Conservation (phyloP, 2,888 invertebrate genomes). For the Brachylomia viminalis region DNA sequence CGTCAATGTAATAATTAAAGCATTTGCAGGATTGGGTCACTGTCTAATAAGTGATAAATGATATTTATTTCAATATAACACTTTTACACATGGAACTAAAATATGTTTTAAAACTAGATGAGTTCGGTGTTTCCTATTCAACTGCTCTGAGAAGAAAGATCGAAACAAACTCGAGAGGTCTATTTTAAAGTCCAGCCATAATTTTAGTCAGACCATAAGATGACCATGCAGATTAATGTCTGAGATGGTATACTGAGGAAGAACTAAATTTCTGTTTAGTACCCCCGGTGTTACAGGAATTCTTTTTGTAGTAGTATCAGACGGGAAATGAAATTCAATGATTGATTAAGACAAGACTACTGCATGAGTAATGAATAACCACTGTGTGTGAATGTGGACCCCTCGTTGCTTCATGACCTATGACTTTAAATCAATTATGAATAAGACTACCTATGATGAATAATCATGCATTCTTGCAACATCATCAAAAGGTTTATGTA, state of each 20-base stretch:
- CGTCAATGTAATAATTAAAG: not conserved
- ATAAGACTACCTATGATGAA: not conserved
- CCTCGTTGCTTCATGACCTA: constrained; percentile 3
- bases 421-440: constrained; percentile 17
- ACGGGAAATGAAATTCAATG: not conserved
- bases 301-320: not conserved
- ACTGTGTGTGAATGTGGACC: not conserved
- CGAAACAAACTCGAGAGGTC: not conserved
- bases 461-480: not conserved
- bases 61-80: not conserved
- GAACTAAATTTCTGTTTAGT: not conserved
- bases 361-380: constrained; percentile 21
- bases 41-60: not conserved
- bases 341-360: constrained; percentile 19
- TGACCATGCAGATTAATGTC: not conserved
- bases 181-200: not conserved
- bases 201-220: too few relatives aligned
- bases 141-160: not conserved
- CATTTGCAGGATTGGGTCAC: not conserved
- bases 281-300: too few relatives aligned
- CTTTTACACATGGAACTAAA: not conserved
- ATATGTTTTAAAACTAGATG: not conserved
- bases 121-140: not conserved
- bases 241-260: too few relatives aligned
- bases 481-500: constrained; percentile 40